phyloP scores from a whole-genome alignment of 2,113 vertebrate genomes.

The Psophia crepitans region DNA sequence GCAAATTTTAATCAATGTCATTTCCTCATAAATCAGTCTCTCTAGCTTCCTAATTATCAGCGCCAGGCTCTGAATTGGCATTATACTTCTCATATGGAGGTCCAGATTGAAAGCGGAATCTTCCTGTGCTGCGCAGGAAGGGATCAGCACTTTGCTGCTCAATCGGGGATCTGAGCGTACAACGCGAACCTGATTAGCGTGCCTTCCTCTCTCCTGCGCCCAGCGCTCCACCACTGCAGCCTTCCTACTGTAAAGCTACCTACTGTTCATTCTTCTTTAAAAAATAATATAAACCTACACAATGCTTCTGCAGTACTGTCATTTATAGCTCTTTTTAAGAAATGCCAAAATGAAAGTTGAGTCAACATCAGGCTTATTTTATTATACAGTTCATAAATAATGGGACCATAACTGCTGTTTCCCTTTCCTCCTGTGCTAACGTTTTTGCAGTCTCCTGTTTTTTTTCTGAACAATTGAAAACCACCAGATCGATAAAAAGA shows the following conservation, averaged over 20 bases:
- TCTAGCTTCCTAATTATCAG: constrained; percentile 7
- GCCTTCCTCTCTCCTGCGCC: not conserved
- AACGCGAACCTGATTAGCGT: not conserved
- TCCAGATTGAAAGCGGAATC: not conserved
- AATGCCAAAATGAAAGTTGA: not conserved
- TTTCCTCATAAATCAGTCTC: constrained; percentile 34
- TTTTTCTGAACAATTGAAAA: constrained; percentile 17
- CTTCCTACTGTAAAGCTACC: not conserved
- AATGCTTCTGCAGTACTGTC: not conserved
- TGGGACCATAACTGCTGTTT: not conserved
- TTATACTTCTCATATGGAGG: not conserved
- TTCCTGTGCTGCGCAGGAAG: constrained; percentile 13
- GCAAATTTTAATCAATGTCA: constrained; percentile 46
- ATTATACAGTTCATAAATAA: not conserved
- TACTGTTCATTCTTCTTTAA: not conserved
- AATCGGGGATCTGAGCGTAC: not conserved
- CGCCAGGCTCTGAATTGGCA: not conserved
- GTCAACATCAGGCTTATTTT: not conserved
- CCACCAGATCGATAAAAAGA: not conserved
- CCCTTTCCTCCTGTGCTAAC: not conserved
- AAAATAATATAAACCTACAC: not conserved
- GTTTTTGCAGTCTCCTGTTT: not conserved
- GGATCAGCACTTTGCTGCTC: not conserved
- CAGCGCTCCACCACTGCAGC: not conserved
- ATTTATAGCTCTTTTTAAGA: not conserved